Evolutionary conservation across 2,888 invertebrate species (phyloP).

Genomic region (Trichopoda pennipes): DNA sequence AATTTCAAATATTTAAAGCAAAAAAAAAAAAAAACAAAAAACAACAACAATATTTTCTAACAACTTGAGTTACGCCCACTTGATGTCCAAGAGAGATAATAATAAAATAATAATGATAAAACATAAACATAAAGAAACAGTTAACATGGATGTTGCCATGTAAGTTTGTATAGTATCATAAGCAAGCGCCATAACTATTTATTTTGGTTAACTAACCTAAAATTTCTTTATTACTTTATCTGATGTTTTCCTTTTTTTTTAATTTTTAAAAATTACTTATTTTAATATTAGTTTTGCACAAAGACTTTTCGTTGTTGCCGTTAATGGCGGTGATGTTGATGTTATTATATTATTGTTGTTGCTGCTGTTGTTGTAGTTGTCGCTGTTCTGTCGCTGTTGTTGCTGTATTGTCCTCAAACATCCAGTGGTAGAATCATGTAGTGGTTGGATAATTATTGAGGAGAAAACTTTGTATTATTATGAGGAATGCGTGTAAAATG

Average conservation of each 20-base stretch:
- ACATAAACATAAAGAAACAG: slow-evolving; percentile 61
- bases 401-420: slow-evolving; percentile 58
- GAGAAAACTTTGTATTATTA: slow-evolving; percentile 57
- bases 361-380: too few species aligned
- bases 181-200: slow-evolving; percentile 67
- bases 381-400: neutral
- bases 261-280: slow-evolving; percentile 60
- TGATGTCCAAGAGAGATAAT: slow-evolving; percentile 66
- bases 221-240: slow-evolving; percentile 59
- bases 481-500: slow-evolving; percentile 67
- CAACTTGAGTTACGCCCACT: slow-evolving; percentile 65
- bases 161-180: neutral
- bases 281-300: slow-evolving; percentile 57
- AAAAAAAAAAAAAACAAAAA: slow-evolving; percentile 4
- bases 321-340: slow-evolving; percentile 22
- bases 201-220: slow-evolving; percentile 50
- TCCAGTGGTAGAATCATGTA: slow-evolving; percentile 25
- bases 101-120: slow-evolving; percentile 54
- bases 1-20: slow-evolving; percentile 41
- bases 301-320: slow-evolving; percentile 31
- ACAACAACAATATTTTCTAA: slow-evolving; percentile 46
- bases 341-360: too few species aligned
- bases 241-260: slow-evolving; percentile 2
- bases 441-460: slow-evolving; percentile 61
- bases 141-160: slow-evolving; percentile 54